Conservation (phyloP, 2,113 vertebrate genomes). For the Oryzias melastigma region DNA sequence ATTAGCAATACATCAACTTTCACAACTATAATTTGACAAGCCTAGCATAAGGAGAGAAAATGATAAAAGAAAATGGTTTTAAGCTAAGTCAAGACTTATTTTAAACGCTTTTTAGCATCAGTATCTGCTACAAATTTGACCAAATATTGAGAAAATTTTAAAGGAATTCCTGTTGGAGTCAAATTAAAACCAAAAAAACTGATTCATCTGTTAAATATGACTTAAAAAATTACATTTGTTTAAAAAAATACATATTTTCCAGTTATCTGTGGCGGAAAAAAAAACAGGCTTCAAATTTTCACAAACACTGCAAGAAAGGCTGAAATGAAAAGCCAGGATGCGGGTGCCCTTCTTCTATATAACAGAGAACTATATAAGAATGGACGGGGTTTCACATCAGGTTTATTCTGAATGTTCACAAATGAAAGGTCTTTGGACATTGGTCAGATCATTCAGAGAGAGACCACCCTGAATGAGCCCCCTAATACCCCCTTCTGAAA, state of each 20-base stretch:
- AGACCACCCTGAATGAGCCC: background rate
- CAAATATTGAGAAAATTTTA: no score
- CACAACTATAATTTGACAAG: no score
- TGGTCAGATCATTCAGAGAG: background rate
- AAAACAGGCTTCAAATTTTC: no score
- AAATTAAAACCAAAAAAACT: background rate
- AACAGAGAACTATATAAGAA: background rate
- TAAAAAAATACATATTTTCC: background rate
- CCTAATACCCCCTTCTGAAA: constrained; percentile 4
- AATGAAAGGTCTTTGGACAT: background rate
- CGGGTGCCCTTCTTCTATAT: background rate
- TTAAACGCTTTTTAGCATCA: no score
- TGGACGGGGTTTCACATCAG: background rate
- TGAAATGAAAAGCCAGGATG: background rate
- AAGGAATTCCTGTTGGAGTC: no score
- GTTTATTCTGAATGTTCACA: constrained; percentile 3
- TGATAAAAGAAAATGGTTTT: no score
- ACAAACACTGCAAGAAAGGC: background rate
- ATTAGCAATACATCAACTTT: no score
- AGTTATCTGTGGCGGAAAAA: background rate
- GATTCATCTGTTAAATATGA: background rate
- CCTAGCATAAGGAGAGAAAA: no score
- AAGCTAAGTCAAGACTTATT: no score
- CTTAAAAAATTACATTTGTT: background rate
- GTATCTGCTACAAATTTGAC: no score